These are phyloP conservation scores for Vireo griseus DNA, from an alignment of 2,797 vertebrate species.

Conservation along the genomic window DNA sequence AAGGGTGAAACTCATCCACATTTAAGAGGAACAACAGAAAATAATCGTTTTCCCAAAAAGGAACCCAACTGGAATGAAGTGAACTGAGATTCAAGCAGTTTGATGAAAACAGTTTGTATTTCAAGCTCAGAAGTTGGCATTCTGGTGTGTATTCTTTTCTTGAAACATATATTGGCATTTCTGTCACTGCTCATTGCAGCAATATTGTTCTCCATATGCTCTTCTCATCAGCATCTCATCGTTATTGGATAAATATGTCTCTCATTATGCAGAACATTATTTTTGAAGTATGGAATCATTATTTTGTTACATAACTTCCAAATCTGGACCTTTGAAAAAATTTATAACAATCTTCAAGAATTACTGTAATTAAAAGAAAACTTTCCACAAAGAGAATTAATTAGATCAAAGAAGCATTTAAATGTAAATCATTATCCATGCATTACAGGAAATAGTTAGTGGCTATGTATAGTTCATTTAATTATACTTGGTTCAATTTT, in stretches of 20 bases:
- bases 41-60: rapidly evolving
- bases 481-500: constrained; percentile 23
- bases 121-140: neutral
- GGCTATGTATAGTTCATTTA: constrained; percentile 30
- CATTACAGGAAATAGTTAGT: constrained; percentile 25
- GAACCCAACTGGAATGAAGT: neutral
- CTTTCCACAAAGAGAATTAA: constrained; percentile 24
- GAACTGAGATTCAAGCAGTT: neutral
- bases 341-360: constrained; percentile 4
- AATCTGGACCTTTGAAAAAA: constrained; percentile 1
- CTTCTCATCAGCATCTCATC: neutral
- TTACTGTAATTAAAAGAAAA: constrained; percentile 21
- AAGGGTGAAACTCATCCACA: neutral
- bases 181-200: neutral
- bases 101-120: constrained; percentile 2
- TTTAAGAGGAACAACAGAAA: neutral
- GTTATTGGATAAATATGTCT: constrained; percentile 3
- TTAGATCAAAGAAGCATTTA: constrained; percentile 27
- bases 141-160: neutral
- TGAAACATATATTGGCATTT: neutral
- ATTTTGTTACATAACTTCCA: constrained; percentile 29
- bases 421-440: neutral
- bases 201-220: constrained; percentile 29
- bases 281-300: constrained; percentile 31
- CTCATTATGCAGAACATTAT: constrained; percentile 14